Conservation (phyloP, 2,797 vertebrate species). For the Sebastes paucispinis region DNA sequence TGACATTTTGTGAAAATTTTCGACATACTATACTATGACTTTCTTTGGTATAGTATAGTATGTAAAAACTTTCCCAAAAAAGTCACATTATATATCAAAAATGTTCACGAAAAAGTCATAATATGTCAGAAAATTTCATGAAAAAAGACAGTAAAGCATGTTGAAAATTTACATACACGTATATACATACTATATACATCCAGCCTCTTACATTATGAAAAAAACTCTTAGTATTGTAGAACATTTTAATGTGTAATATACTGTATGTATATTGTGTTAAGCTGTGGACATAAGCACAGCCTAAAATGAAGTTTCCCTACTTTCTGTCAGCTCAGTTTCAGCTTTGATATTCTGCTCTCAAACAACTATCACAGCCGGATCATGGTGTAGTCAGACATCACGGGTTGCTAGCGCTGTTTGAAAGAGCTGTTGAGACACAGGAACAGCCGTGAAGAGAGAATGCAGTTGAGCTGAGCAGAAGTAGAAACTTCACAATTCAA, state of each 20-base stretch:
- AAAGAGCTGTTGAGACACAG: constrained; percentile 3
- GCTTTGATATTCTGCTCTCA: neutral
- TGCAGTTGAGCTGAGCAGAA: neutral
- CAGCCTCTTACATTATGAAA: neutral
- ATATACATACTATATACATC: too few relatives aligned
- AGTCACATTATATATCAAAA: too few relatives aligned
- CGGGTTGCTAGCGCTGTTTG: neutral
- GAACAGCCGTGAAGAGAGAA: neutral
- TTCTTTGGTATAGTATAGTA: too few relatives aligned
- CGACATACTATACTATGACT: too few relatives aligned
- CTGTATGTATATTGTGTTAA: neutral
- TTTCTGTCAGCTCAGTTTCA: constrained; percentile 9
- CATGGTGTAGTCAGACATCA: neutral
- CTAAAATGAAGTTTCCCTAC: neutral
- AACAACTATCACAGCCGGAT: neutral
- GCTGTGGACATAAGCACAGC: neutral
- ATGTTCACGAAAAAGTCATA: too few relatives aligned
- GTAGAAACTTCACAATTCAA: neutral
- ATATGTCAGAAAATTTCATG: too few relatives aligned
- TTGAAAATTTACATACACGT: too few relatives aligned
- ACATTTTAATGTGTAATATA: neutral
- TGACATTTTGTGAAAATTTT: too few relatives aligned
- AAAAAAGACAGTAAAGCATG: too few relatives aligned
- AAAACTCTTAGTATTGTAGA: neutral
- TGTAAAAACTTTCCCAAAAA: too few relatives aligned